phyloP scores from a whole-genome alignment of 2,113 vertebrate genomes.

The Oenanthe oenanthe region DNA sequence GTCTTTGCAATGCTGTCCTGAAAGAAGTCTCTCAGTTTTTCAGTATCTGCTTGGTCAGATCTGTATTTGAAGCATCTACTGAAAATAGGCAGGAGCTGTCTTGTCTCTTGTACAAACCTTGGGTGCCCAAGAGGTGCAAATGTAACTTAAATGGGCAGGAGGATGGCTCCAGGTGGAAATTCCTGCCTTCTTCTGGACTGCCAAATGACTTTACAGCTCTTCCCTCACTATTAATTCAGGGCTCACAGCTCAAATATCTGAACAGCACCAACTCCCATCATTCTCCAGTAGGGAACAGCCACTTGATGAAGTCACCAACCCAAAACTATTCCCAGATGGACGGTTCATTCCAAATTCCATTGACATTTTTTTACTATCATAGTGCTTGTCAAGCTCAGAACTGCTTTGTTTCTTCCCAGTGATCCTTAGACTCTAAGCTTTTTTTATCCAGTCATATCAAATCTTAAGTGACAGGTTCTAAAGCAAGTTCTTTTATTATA shows the following conservation, averaged over 20 bases:
- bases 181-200: not conserved
- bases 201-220: not conserved
- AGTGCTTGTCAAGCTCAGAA: not conserved
- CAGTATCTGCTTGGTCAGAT: not conserved
- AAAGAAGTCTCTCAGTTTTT: not conserved
- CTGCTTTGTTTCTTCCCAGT: not conserved
- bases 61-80: not conserved
- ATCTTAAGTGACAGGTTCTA: not conserved
- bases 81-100: not conserved
- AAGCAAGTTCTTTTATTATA: not conserved
- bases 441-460: not conserved
- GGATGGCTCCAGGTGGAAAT: not conserved
- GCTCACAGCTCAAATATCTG: not conserved
- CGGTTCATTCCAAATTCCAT: not conserved
- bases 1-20: not conserved
- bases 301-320: not conserved
- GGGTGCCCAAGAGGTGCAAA: not conserved
- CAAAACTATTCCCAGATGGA: not conserved
- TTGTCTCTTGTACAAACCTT: not conserved
- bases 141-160: not conserved
- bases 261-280: not conserved
- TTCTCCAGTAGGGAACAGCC: not conserved
- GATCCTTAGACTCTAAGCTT: not conserved
- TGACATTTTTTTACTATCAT: not conserved
- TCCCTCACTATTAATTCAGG: not conserved